phyloP scores from a whole-genome alignment of 2,113 vertebrate genomes.

The Dinomys branickii region DNA sequence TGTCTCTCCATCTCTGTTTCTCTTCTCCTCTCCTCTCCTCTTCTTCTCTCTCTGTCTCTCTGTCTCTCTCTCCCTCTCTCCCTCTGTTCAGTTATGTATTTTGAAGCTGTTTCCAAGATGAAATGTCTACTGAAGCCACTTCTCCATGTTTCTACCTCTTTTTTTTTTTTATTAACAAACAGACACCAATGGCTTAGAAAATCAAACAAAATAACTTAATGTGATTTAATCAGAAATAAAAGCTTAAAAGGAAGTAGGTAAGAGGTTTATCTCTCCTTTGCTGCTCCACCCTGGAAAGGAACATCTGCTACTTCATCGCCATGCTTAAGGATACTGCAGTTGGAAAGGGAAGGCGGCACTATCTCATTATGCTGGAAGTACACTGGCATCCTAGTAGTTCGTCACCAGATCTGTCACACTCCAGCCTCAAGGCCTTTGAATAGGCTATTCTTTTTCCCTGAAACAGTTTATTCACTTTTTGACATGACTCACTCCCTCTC shows the following conservation, averaged over 20 bases:
- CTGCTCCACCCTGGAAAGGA: neutral
- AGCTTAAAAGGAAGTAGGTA: neutral
- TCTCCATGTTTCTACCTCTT: neutral
- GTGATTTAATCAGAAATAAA: conserved; percentile 16
- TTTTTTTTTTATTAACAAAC: too few species aligned
- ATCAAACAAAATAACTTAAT: neutral
- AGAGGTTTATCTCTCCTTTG: neutral
- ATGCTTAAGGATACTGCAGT: neutral
- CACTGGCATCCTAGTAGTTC: neutral
- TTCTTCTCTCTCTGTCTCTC: too few species aligned
- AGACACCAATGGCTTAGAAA: too few species aligned
- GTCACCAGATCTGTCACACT: neutral
- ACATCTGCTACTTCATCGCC: neutral
- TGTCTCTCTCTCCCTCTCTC: too few species aligned
- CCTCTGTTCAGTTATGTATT: too few species aligned
- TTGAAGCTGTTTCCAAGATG: neutral
- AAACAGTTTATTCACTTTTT: neutral
- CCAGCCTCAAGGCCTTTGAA: neutral
- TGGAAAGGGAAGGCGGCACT: neutral
- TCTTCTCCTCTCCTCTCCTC: too few species aligned
- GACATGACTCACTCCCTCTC: neutral
- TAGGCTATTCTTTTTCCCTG: neutral
- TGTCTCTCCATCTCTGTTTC: too few species aligned
- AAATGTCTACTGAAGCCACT: neutral
- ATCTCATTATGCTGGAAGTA: neutral